Base-by-base conservation (phyloP, 2,113 vertebrate genomes). In the Elephantulus edwardii region DNA sequence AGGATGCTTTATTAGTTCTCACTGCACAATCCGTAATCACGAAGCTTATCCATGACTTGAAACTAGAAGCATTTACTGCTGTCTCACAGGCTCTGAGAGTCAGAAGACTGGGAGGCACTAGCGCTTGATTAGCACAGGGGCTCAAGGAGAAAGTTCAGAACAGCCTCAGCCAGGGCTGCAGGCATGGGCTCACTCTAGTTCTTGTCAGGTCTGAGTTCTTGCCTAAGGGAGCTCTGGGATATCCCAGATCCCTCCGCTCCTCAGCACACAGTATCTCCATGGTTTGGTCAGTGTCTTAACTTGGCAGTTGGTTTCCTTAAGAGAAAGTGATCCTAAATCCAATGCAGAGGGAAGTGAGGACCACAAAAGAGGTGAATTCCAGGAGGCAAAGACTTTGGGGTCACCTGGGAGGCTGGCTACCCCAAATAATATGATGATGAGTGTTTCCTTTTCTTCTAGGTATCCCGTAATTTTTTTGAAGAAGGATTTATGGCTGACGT, bases 401-500 rank as follows among this genome's bases (percentile, higher is more conserved):
- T 44, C 28, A 6, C n/a, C 38, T 28, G 40, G n/a, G 52, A 66
- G 35, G 24, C 81, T 74, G 46, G 58, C 75, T 56, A 4, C 48
- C 58, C 40, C 38, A 10, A 44, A 19, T 11, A 12, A 11, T 33
- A 13, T 74, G 77, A 80, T 90, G 50, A 22, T 58, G 3, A 24
- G 19, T 42, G 1, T 60, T 35, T 60, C 8, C 0, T 86, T 52
- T 40, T 71, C 22, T 94, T 88, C 86, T 92, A 99, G 99, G 98
- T 99, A 79, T 99, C 98, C 93, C 97, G 83, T 30, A 89, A 97
- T 40, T 99, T 99, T 95, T 98, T 98, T 94, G 98, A 98, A 86
- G 98, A 98, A 70, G 99, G 98, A 62, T 98, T 99, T 95, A 99
- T 98, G 98, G 98, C 98, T 0, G 99, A 99, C 7, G 98, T 98